phyloP scores from a whole-genome alignment of 2,888 invertebrate genomes.

The Stegophylla sp. region DNA sequence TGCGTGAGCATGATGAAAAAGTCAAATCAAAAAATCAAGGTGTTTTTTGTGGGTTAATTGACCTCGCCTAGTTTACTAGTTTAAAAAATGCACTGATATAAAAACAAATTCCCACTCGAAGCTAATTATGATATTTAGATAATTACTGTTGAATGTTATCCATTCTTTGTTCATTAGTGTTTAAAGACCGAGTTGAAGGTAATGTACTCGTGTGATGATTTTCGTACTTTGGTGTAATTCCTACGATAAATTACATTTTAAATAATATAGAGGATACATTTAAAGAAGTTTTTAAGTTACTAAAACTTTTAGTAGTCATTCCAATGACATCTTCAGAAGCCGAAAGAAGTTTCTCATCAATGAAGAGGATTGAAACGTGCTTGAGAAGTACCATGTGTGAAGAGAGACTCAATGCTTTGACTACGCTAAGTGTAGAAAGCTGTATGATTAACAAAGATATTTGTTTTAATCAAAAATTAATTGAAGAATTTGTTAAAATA shows the following conservation, averaged over 20 bases:
- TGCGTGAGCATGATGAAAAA: constrained; percentile 59
- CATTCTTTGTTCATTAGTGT: constrained; percentile 9
- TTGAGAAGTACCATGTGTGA: constrained; percentile 26
- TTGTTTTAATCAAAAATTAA: constrained; percentile 6
- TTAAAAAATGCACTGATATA: constrained; percentile 53
- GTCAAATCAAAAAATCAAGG: constrained; percentile 60
- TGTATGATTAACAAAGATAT: background rate
- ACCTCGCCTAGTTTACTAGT: constrained; percentile 59
- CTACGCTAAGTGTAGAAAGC: constrained; percentile 24
- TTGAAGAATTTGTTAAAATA: background rate
- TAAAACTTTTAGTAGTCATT: constrained; percentile 16
- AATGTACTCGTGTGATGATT: constrained; percentile 5
- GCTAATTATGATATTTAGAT: too few species aligned
- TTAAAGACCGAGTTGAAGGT: constrained; percentile 17
- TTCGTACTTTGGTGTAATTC: constrained; percentile 15
- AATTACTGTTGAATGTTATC: constrained; percentile 8
- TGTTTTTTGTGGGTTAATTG: constrained; percentile 59
- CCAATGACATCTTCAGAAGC: constrained; percentile 28
- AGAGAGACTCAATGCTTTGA: constrained; percentile 16
- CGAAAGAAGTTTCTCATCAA: constrained; percentile 29
- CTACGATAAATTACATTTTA: constrained; percentile 21
- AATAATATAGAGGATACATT: constrained; percentile 28
- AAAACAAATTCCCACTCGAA: background rate
- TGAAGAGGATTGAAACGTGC: constrained; percentile 27
- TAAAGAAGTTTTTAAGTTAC: constrained; percentile 15